Evolutionary conservation across 2,797 vertebrate genomes (phyloP), one percentile per base, ranked within the genome.

Genomic region (Cuniculus paca): DNA sequence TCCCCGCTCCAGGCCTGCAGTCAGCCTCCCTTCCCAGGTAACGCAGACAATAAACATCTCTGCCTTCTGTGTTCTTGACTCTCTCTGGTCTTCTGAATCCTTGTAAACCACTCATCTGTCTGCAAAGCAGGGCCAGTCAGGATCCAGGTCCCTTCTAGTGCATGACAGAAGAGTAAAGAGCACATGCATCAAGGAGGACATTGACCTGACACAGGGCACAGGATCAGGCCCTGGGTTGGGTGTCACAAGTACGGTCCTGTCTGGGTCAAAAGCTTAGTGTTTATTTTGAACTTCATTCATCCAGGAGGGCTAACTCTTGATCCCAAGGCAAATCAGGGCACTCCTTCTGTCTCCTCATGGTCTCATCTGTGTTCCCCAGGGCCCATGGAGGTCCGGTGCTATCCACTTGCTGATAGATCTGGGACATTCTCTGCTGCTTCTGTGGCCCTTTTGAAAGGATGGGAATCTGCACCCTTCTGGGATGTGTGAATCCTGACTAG

Each of bases 201-300:
- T 20, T 7, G 72, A 9, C 5, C 19, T 65, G 24, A n/a, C 50
- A 4, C 17, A 52, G 65, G 70, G 16, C 34, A 6, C 6, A 63
- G 36, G 58, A n/a, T 74, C 0, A 26, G 50, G 26, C 60, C 48
- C 24, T 45, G 54, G 31, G 34, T 7, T 83, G 10, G 28, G n/a
- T 16, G 3, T 84, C 83, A 79, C 81, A 22, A 13, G 3, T 72
- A 74, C 6, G 22, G 91, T 87, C 39, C 87, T 24, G 48, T 65
- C 16, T 16, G 36, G 48, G n/a, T 75, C 77, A 65, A 6, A 60
- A 54, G 39, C 22, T 83, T 82, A 9, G 22, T 65, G 70, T 74
- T 80, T 74, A 61, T 61, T 94, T 89, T 54, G 70, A 84, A 52
- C 28, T 5, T 80, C 39, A 31, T 88, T 93, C 31, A 88, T 45